phyloP scores from a whole-genome alignment of 2,888 invertebrate species.

The Piscicola geometra region DNA sequence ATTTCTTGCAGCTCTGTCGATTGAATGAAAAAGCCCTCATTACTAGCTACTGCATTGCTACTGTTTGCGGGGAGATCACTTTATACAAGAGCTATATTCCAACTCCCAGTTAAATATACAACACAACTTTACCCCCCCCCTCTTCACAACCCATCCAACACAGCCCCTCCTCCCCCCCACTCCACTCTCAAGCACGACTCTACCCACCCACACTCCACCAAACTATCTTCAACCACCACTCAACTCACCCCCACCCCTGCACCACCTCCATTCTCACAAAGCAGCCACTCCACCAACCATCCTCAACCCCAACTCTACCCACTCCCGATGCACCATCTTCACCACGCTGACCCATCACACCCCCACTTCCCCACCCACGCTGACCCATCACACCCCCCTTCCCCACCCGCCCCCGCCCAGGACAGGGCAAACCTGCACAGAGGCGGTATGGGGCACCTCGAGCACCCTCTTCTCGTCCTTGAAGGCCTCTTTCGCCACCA shows the following conservation, averaged over 20 bases:
- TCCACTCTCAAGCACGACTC: no score
- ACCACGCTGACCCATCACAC: not conserved
- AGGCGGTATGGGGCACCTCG: conserved; percentile 37
- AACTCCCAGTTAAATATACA: no score
- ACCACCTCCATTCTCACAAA: not conserved
- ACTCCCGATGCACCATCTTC: not conserved
- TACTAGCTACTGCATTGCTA: not conserved
- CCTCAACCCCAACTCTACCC: not conserved
- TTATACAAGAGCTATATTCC: no score
- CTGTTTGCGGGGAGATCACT: no score
- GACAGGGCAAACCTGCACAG: conserved; percentile 24
- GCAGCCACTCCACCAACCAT: not conserved
- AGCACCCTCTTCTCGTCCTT: conserved; percentile 32
- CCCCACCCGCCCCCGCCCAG: not conserved
- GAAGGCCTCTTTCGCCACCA: conserved; percentile 32
- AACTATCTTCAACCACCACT: no score
- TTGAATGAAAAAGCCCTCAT: not conserved
- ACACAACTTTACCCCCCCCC: no score
- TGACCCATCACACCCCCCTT: not conserved
- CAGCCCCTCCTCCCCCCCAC: no score
- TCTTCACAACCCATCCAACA: no score
- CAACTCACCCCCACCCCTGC: not conserved
- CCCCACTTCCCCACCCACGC: not conserved
- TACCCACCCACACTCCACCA: not conserved
- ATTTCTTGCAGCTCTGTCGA: conserved; percentile 32